Conservation (phyloP, 2,888 invertebrate genomes). For the Athalia cordata region DNA sequence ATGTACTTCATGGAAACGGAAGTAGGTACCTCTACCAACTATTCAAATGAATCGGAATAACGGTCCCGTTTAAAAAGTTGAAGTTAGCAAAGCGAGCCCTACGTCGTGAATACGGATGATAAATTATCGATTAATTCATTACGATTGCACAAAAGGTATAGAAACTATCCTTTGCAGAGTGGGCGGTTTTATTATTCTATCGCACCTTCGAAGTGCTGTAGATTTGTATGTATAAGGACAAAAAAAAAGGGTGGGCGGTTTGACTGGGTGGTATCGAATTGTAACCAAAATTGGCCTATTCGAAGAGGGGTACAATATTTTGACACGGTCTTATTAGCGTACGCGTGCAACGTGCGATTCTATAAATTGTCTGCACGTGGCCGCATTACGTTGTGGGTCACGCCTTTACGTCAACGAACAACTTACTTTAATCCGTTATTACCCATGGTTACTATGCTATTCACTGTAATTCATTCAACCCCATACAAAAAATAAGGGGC, state of each 20-base stretch:
- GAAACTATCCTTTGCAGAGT: constrained; percentile 15
- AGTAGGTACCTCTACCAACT: not conserved
- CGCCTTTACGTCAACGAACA: constrained; percentile 28
- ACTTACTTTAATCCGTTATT: constrained; percentile 8
- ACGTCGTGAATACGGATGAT: constrained; percentile 14
- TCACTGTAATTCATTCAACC: too few species aligned
- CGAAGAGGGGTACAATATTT: constrained; percentile 60
- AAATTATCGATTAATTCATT: constrained; percentile 21
- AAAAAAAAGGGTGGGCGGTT: constrained; percentile 32
- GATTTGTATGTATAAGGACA: not conserved
- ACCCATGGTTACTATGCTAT: not conserved
- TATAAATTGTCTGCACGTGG: constrained; percentile 38
- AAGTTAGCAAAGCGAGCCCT: not conserved
- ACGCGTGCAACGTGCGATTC: constrained; percentile 24
- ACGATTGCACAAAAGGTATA: not conserved
- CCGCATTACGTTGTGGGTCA: constrained; percentile 18
- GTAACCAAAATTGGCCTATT: constrained; percentile 67
- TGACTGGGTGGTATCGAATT: constrained; percentile 46
- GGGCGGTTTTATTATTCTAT: constrained; percentile 36
- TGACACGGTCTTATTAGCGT: constrained; percentile 37
- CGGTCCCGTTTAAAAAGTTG: not conserved
- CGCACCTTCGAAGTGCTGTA: not conserved
- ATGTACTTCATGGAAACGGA: not conserved
- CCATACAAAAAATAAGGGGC: too few species aligned
- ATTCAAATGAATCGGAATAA: constrained; percentile 14